Conservation (phyloP, 2,888 invertebrate genomes). For the Argyra leucocephala region DNA sequence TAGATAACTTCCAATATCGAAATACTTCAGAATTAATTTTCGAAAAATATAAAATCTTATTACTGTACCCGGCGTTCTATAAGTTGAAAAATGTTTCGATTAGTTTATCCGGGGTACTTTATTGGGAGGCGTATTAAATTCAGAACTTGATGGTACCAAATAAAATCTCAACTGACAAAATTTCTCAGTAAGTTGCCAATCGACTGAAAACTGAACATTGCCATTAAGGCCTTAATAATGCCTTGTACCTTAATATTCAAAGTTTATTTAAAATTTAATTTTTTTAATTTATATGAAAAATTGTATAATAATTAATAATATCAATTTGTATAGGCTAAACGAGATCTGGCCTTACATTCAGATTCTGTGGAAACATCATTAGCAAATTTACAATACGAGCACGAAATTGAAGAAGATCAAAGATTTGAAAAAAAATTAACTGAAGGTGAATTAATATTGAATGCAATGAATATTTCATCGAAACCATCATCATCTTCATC, state of each 20-base stretch:
- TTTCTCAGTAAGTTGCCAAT: too few relatives aligned
- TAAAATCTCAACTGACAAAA: too few relatives aligned
- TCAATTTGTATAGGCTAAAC: conserved; percentile 34
- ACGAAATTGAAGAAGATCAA: conserved; percentile 6
- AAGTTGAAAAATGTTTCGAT: too few relatives aligned
- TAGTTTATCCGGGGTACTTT: too few relatives aligned
- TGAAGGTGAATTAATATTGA: background rate
- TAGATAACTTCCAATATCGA: too few relatives aligned
- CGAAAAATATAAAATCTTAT: too few relatives aligned
- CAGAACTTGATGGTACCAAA: too few relatives aligned
- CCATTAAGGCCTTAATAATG: background rate
- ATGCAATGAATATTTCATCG: background rate
- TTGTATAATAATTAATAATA: too few relatives aligned
- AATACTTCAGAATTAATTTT: too few relatives aligned
- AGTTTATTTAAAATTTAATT: background rate
- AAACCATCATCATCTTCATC: background rate
- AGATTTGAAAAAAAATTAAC: conserved; percentile 1
- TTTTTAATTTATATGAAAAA: background rate
- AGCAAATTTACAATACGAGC: conserved; percentile 29
- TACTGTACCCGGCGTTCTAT: too few relatives aligned
- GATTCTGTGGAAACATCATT: conserved; percentile 39
- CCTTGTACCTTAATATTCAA: background rate
- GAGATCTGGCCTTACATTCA: conserved; percentile 38
- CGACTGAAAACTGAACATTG: background rate
- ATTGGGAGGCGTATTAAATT: too few relatives aligned